Base-by-base conservation (phyloP, 1,140 invertebrate species). In the Amphibalanus amphitrite region DNA sequence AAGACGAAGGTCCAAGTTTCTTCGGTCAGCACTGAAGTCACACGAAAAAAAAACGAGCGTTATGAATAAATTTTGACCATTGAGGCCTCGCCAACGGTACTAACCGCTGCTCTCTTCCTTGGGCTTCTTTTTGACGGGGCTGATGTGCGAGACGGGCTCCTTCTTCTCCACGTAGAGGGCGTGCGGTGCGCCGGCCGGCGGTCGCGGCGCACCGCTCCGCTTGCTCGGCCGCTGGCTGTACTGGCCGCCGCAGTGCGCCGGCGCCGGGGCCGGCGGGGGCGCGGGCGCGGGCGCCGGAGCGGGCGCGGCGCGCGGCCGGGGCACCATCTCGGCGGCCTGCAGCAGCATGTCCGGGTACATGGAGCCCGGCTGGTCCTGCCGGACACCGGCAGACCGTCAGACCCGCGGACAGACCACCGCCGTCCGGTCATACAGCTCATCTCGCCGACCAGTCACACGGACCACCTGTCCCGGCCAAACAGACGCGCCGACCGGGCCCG, bases 361-460 rank as follows among this genome's bases (percentile, higher is more conserved):
- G 26, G 65, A 67, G 65, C 65, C 65, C 8, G 65, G 28, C 65
- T 67, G 65, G 65, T 67, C 65, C 65, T 67, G 65, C 65, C 28
- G 47, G 47, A 59, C 47, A 59, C 47, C 47, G 47, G 47, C 47
- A 59, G 47, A 13, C 47, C 13, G 20, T 59, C 47, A 59, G 20
- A 20, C 6, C 47, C 1, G 6, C 47, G 47, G n/a, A n/a, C n/a
- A n/a, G n/a, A n/a, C 38, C 38, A 17, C 6, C 38, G 17, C 38
- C 6, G 38, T 38, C 38, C 38, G 38, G 38, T 17, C 38, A 6
- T 6, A 17, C 38, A 6, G 38, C 38, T 6, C 38, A 6, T 6
- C 38, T 17, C 38, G 38, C 6, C 38, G 38, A n/a, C 38, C 38
- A 38, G 38, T 17, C 38, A 17, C 38, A 17, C 38, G 17, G 6